Base-by-base conservation (phyloP, 2,113 vertebrate species). In the Sinocyclocheilus grahami region DNA sequence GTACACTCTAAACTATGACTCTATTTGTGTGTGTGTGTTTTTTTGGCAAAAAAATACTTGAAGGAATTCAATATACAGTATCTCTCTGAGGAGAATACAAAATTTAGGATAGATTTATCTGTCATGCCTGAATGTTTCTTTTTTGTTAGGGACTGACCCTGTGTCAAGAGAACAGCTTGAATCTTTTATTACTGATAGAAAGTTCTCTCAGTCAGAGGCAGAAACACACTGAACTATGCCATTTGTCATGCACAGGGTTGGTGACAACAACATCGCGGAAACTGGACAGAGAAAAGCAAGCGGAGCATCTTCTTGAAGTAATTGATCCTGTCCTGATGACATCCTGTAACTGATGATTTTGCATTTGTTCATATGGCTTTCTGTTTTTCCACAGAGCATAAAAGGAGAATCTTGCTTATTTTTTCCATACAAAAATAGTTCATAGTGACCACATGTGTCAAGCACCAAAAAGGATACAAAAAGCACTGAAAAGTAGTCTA, bases 241-340 rank as follows among this genome's bases (percentile, higher is more conserved):
- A 62, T 84, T 58, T 87, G n/a, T 7, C 33, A 0, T 93, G 92
- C 87, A 1, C 86, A 97, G 96, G 96, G 55, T 93, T 97, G 79
- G 95, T 97, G 90, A 95, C 94, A 88, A 96, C 96, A n/a, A 96
- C 96, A n/a, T 95, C 96, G 81, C 94, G 96, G 88, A 96, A 93
- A 90, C 92, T 96, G 79, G 96, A 97, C 90, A 92, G 96, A 72
- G 96, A 97, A 46, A 95, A 96, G 83, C 96, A 96, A 71, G 92
- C 46, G 46, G 96, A 97, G 51, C 96, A 97, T 80, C 92, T 95
- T 87, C 83, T 97, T 85, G 96, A 97, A 93, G 96, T 96, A 93
- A 94, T 89, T 30, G 30, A 30, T 2, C 30, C 30, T 30, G 30
- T 30, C 30, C 30, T 30, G 30, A 30, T 30, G 30, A 30, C 30